Evolutionary conservation across 92 coral and sea anemone genomes (phyloP).

Genomic region (Nematostella vectensis): DNA sequence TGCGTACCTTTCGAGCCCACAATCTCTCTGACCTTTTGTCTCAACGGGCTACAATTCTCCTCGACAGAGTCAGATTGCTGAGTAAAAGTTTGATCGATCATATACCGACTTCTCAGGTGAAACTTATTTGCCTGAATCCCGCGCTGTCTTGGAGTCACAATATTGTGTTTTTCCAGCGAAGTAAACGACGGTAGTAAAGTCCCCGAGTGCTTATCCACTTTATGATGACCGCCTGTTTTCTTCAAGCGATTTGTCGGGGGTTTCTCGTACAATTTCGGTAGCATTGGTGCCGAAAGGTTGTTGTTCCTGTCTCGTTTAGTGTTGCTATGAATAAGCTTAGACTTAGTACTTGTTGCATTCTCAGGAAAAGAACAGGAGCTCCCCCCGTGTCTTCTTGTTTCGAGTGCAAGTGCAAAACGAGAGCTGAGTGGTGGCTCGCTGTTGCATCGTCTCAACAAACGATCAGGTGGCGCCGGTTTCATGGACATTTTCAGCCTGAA

Average conservation of each 20-base stretch:
- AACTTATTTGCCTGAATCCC: constrained; percentile 18
- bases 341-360: too few relatives aligned
- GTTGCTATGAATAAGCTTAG: background rate
- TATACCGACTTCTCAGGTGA: constrained; percentile 16
- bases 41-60: constrained; percentile 8
- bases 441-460: constrained; percentile 8
- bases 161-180: background rate
- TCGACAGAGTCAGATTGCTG: background rate
- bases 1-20: background rate
- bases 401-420: background rate
- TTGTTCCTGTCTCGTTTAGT: background rate
- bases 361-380: background rate
- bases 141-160: constrained; percentile 5
- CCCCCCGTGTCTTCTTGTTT: background rate
- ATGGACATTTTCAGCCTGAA: background rate
- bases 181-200: background rate
- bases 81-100: constrained; percentile 2
- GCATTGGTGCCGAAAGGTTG: background rate
- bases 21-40: constrained; percentile 27
- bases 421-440: constrained; percentile 20
- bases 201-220: background rate
- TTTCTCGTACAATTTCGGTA: background rate
- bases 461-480: background rate
- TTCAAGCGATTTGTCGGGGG: background rate
- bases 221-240: background rate